Percentiles rank a stretch among this genome's conserved stretches.
These are phyloP conservation scores for Vireo altiloquus DNA, from an alignment of 2,113 vertebrate genomes.

Conservation along the genomic window DNA sequence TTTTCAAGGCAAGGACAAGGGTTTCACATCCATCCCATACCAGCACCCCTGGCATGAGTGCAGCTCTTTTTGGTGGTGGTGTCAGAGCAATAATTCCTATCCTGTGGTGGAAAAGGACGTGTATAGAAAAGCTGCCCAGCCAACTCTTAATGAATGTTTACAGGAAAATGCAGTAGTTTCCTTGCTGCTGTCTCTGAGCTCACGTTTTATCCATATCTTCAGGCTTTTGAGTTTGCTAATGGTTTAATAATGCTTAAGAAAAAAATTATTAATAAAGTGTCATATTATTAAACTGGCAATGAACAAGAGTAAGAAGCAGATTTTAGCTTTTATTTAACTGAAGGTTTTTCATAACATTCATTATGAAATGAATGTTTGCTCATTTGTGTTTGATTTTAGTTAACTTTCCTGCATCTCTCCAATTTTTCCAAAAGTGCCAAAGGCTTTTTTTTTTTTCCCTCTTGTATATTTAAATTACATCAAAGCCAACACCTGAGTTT, in stretches of 20 bases:
- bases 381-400: slow-evolving; percentile 46
- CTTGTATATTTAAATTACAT: neutral
- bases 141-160: neutral
- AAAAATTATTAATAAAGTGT: neutral
- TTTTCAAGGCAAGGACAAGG: neutral
- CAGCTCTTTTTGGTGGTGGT: neutral
- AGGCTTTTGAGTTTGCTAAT: slow-evolving; percentile 8
- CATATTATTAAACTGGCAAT: neutral
- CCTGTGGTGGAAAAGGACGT: neutral
- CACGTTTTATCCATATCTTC: neutral
- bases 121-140: neutral
- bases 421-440: neutral
- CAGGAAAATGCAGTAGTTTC: neutral
- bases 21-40: neutral
- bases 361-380: slow-evolving; percentile 23
- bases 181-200: neutral
- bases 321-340: slow-evolving; percentile 10
- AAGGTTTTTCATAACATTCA: neutral
- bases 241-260: slow-evolving; percentile 20
- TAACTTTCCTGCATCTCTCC: slow-evolving; percentile 17
- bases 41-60: neutral
- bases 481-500: neutral
- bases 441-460: neutral
- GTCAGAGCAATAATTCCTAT: neutral
- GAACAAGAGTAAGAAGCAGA: neutral